Base-by-base conservation (phyloP, 2,797 vertebrate genomes). In the Perodicticus potto region DNA sequence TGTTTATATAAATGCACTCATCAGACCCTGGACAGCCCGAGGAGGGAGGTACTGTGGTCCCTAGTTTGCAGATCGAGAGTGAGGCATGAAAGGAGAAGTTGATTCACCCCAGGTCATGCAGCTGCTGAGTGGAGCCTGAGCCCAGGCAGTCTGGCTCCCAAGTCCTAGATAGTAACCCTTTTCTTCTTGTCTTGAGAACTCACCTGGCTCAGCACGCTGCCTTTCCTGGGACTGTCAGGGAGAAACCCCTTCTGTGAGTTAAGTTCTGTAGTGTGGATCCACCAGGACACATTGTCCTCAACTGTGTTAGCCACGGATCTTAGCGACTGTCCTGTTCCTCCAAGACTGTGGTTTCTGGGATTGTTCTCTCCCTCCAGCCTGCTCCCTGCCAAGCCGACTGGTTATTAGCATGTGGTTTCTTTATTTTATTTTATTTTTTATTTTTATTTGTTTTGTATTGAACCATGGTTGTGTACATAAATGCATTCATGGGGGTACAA, bases 341-440 rank as follows among this genome's bases (percentile, higher is more conserved):
- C 20, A 53, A 70, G 76, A 16, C 70, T 81, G 76, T 20, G 70
- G 57, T 76, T 95, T 94, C 76, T 22, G 67, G 40, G 49, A 80
- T 6, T 17, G 29, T 53, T 92, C 74, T 95, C 29, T 86, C 29
- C 72, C 53, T 87, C 77, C 57, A 40, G 25, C 37, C 40, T 10
- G 2, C 76, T 72, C 76, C 53, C 17, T 55, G 43, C 80, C 86
- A 74, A 7, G 25, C 82, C 53, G 69, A 55, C 69, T 88, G 8
- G 40, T 90, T 81, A 85, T 74, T 34, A 29, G 23, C 49, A 5
- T 85, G 67, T 88, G 86, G 45, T 55, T 93, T 91, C 59, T 82
- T 49, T 40, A 3, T 40, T 40, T 40, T 40, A 3, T 40, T 40
- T 40, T 40, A 3, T 40, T 40, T 40, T 40, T 40, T 40, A 40